These are phyloP conservation scores for Crioceris asparagi DNA, from an alignment of 2,888 invertebrate genomes.

Conservation along the genomic window DNA sequence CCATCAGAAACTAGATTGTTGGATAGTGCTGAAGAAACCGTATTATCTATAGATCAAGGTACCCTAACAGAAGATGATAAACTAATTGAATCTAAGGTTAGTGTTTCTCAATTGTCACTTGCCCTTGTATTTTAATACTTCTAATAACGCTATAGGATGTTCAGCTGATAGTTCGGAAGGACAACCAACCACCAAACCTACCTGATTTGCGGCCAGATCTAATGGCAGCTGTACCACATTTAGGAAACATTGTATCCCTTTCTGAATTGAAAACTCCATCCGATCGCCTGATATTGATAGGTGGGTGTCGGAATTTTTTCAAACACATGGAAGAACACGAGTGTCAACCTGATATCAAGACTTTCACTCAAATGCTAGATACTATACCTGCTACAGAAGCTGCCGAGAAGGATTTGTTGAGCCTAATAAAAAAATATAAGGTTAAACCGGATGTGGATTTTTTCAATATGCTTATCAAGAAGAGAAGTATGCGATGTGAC, in stretches of 20 bases:
- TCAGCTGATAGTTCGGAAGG: too few relatives aligned
- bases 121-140: too few relatives aligned
- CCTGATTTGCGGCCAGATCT: conserved; percentile 54
- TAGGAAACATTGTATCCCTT: conserved; percentile 50
- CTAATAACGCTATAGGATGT: too few relatives aligned
- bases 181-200: too few relatives aligned
- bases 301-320: conserved; percentile 68
- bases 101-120: too few relatives aligned
- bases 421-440: conserved; percentile 46
- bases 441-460: conserved; percentile 68
- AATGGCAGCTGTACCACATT: conserved; percentile 46
- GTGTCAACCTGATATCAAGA: conserved; percentile 66
- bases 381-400: conserved; percentile 53
- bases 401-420: conserved; percentile 59
- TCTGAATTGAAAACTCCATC: conserved; percentile 47
- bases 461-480: conserved; percentile 78
- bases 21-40: conserved; percentile 2
- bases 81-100: too few relatives aligned
- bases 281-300: conserved; percentile 65
- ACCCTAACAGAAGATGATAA: too few relatives aligned
- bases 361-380: conserved; percentile 65
- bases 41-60: too few relatives aligned
- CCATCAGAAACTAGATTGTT: conserved; percentile 3
- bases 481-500: conserved; percentile 58
- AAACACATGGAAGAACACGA: conserved; percentile 57